Conservation (phyloP, 2,797 vertebrate genomes). For the Acanthornis magna region DNA sequence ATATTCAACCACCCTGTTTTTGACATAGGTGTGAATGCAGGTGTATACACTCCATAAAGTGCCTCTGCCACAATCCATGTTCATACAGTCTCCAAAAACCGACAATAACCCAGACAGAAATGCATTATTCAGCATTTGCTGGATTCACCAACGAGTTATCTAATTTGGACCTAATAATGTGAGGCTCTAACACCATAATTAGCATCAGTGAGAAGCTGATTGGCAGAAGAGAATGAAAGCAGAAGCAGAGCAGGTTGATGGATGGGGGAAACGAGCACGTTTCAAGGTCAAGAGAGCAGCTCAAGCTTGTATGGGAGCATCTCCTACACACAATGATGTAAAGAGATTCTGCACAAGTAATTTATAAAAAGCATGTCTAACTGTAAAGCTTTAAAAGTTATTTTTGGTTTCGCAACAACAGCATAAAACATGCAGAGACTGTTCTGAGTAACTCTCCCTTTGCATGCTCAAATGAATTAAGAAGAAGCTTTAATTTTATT, state of each 20-base stretch:
- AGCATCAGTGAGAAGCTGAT: background rate
- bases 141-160: background rate
- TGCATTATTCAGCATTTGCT: background rate
- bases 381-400: background rate
- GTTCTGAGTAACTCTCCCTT: background rate
- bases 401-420: background rate
- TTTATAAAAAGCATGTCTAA: background rate
- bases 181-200: background rate
- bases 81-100: background rate
- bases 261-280: fast-evolving
- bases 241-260: fast-evolving
- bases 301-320: background rate
- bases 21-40: background rate
- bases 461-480: background rate
- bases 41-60: background rate
- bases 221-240: background rate
- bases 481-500: background rate
- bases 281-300: background rate
- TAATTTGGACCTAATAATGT: background rate
- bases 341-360: background rate
- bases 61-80: background rate
- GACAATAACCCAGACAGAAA: background rate
- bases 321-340: background rate
- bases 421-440: background rate
- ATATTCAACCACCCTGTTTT: background rate